phyloP scores from a whole-genome alignment of 2,888 invertebrate species.

The Peribatodes rhomboidaria region DNA sequence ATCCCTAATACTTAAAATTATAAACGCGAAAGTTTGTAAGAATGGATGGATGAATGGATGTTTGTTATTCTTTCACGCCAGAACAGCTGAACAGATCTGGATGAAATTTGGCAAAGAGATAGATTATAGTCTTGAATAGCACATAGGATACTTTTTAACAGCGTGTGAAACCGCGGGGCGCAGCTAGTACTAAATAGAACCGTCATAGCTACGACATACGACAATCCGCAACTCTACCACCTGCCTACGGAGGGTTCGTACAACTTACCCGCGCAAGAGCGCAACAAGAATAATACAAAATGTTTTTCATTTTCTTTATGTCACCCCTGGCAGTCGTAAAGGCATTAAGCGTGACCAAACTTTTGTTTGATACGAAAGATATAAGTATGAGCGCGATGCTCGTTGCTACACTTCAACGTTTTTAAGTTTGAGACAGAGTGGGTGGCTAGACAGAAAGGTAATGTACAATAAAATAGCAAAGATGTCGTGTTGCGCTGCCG shows the following conservation, averaged over 20 bases:
- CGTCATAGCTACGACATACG: background rate
- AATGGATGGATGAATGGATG: no score
- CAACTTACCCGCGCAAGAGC: slow-evolving; percentile 83
- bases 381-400: slow-evolving; percentile 77
- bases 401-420: slow-evolving; percentile 40
- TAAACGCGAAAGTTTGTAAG: no score
- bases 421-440: slow-evolving; percentile 27
- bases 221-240: slow-evolving; percentile 54
- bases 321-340: slow-evolving; percentile 94
- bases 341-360: slow-evolving; percentile 95
- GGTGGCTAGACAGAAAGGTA: slow-evolving; percentile 32
- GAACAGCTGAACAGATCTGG: no score
- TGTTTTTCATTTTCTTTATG: slow-evolving; percentile 97
- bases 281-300: slow-evolving; percentile 88
- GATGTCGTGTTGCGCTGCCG: background rate
- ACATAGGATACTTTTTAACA: no score
- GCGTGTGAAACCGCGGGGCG: no score
- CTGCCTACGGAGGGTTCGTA: slow-evolving; percentile 73
- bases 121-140: no score
- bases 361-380: slow-evolving; percentile 87
- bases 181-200: background rate
- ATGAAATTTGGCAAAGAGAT: no score
- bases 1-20: no score
- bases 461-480: slow-evolving; percentile 6
- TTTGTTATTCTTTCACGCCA: no score